Percentiles rank a stretch among this genome's conserved stretches.
These are phyloP conservation scores for Cataglyphis altisquamis DNA, from an alignment of 2,888 invertebrate genomes.

Conservation along the genomic window DNA sequence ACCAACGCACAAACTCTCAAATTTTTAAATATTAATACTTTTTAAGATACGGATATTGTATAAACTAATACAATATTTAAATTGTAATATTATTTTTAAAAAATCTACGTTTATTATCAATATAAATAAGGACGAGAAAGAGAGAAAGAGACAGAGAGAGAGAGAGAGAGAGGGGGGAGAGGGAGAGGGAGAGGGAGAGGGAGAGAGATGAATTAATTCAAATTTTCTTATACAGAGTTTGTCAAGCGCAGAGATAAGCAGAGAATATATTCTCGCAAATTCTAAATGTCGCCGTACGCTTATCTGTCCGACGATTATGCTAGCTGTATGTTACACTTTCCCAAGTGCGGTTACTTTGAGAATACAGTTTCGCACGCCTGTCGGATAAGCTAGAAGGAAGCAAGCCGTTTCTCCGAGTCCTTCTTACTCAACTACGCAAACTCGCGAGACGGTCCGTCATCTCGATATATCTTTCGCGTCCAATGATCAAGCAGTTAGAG, in stretches of 20 bases:
- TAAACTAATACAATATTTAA: neutral
- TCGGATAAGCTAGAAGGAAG: constrained; percentile 30
- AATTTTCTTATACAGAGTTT: constrained; percentile 9
- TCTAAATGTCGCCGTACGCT: constrained; percentile 25
- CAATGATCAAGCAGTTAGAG: constrained; percentile 52
- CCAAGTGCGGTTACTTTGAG: constrained; percentile 27
- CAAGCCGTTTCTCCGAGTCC: neutral
- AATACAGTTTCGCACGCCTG: constrained; percentile 14
- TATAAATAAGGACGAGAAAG: neutral
- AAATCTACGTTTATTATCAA: neutral
- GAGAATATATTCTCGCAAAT: constrained; percentile 9
- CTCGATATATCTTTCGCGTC: constrained; percentile 7
- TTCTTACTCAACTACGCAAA: constrained; percentile 35
- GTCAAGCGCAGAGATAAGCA: constrained; percentile 10
- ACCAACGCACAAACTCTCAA: neutral
- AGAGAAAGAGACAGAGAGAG: neutral
- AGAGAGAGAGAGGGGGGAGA: neutral
- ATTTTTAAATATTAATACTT: neutral
- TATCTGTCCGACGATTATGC: constrained; percentile 31
- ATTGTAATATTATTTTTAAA: neutral
- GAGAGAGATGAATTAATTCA: neutral
- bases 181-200: neutral
- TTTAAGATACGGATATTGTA: neutral
- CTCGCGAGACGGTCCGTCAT: constrained; percentile 3
- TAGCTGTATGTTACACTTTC: constrained; percentile 13